Evolutionary conservation across 1,140 invertebrate species (phyloP), one percentile per base, ranked within the genome.

Genomic region (Zaprionus gabonicus): DNA sequence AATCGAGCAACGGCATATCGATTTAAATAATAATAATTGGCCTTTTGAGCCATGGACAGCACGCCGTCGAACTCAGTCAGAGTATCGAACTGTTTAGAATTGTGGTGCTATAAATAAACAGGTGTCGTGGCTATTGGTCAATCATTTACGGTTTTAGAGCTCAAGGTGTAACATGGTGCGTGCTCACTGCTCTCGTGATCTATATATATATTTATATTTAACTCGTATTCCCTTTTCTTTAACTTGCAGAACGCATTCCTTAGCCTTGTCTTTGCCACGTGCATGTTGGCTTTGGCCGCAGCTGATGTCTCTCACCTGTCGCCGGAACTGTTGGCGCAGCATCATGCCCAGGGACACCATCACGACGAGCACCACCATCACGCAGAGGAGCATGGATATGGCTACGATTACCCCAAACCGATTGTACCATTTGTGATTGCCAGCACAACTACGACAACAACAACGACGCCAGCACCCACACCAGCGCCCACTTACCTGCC

Each of bases 11-110:
- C 66, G 71, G 71, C 66, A 69, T 66, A 84, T 84, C 85, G 85
- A 90, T 90, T 90, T 90, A 90, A 90, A 90, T 90, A 88, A 91
- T 90, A 90, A 90, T 90, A 85, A 88, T 88, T 88, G 85, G 85
- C 85, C 81, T 88, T 88, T 80, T 77, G 55, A 76, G 85, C 85
- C 85, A 90, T 73, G 85, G 82, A 88, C 85, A 17, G 6, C 38
- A 46, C n/a, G 3, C 41, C 17, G 7, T 9, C 41, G 7, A n/a
- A 74, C 69, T 64, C 41, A 46, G 7, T 17, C 41, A 9, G 41
- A 9, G 41, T 46, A 31, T 55, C 72, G 76, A 77, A 68, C 70
- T 81, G 78, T 84, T 79, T 80, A 88, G 86, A 91, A 91, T 90
- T 90, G 78, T 90, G 85, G 2, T 46, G 68, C 79, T 90, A 90